phyloP scores from a whole-genome alignment of 2,113 vertebrate genomes.

The Alexandromys fortis region DNA sequence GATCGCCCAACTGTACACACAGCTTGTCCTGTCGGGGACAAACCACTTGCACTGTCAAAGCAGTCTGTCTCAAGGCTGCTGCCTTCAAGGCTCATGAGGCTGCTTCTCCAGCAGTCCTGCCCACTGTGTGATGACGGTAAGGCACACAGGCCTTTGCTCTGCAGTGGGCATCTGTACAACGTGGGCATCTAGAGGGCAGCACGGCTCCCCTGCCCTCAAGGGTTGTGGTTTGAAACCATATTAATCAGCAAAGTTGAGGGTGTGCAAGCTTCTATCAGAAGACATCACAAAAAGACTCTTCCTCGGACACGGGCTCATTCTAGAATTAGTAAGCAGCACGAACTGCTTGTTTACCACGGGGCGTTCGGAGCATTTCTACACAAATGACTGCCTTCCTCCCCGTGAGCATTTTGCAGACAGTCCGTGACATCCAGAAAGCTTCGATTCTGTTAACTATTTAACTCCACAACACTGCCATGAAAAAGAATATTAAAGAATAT shows the following conservation, averaged over 20 bases:
- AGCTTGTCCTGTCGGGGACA: background rate
- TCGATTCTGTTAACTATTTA: conserved; percentile 21
- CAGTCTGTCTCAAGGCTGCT: background rate
- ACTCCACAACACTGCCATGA: background rate
- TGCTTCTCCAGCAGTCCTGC: background rate
- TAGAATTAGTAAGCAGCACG: conserved; percentile 25
- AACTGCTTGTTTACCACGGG: conserved; percentile 21
- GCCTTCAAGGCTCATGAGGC: background rate
- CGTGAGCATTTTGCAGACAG: conserved; percentile 31
- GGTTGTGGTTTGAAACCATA: background rate
- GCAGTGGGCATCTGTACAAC: background rate
- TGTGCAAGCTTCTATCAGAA: background rate
- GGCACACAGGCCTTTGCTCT: background rate
- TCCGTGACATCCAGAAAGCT: background rate
- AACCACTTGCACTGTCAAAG: background rate
- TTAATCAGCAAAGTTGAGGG: background rate
- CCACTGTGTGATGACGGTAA: background rate
- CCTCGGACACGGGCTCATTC: background rate
- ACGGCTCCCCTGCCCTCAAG: background rate
- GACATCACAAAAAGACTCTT: background rate
- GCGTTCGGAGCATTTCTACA: conserved; percentile 28
- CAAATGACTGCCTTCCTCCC: conserved; percentile 41
- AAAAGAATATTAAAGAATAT: background rate
- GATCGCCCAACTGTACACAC: fast-evolving
- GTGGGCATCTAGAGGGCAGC: background rate